phyloP scores from a whole-genome alignment of 1,140 invertebrate species.

The Bathynomus jamesi region DNA sequence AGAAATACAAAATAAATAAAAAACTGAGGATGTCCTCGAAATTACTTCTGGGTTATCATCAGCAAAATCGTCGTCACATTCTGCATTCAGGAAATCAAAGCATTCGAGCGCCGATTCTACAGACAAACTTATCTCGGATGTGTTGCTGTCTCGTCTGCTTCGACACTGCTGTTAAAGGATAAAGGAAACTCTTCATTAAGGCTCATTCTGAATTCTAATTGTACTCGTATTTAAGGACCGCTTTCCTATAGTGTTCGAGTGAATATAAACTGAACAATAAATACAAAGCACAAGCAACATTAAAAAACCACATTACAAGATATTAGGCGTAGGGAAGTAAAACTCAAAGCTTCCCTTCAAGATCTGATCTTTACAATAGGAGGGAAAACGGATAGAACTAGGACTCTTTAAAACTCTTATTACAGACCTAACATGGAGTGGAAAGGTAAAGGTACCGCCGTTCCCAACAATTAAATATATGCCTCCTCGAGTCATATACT shows the following conservation, averaged over 20 bases:
- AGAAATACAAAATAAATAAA: no score
- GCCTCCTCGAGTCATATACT: no score
- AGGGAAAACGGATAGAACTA: no score
- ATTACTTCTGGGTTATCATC: slow-evolving; percentile 28
- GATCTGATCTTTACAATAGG: no score
- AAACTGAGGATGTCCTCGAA: no score
- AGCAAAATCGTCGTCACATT: slow-evolving; percentile 42
- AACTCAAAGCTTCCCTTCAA: neutral
- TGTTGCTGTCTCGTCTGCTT: slow-evolving; percentile 40
- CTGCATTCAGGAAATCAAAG: slow-evolving; percentile 51
- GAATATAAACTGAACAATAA: neutral
- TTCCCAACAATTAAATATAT: no score
- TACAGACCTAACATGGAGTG: no score
- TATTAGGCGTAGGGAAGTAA: neutral
- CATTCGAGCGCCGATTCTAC: slow-evolving; percentile 51
- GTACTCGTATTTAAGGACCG: neutral
- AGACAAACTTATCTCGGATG: slow-evolving; percentile 48
- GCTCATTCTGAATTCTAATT: neutral
- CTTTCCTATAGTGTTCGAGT: neutral
- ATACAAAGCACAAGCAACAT: neutral
- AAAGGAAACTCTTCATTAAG: no score
- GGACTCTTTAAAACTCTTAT: no score
- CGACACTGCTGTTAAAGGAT: slow-evolving; percentile 24
- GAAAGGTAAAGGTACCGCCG: no score
- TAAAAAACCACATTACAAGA: neutral